Percentiles rank a stretch among this genome's conserved stretches.
Evolutionary conservation across 92 coral and sea anemone species (phyloP).

Genomic region (Heliopora coerulea): DNA sequence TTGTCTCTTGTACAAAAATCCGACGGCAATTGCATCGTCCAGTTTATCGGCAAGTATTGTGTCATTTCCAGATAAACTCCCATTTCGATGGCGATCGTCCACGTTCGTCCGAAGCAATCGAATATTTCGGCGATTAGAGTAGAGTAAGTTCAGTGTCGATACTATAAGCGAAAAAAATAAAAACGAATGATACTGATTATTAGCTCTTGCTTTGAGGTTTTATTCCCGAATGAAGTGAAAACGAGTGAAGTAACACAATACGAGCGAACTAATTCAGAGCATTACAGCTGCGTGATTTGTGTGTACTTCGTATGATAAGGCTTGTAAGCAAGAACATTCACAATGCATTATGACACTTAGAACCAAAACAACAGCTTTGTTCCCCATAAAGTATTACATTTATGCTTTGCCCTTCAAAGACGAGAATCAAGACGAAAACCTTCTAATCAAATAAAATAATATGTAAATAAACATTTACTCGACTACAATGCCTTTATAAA

Average conservation of each 20-base stretch:
- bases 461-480: constrained; percentile 45
- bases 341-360: constrained; percentile 4
- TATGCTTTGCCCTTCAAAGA: neutral
- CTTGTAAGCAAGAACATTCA: constrained; percentile 1
- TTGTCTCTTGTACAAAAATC: constrained; percentile 14
- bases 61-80: constrained; percentile 48
- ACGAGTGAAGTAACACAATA: constrained; percentile 34
- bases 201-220: constrained; percentile 27
- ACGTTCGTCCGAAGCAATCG: constrained; percentile 51
- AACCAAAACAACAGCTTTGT: constrained; percentile 25
- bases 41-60: constrained; percentile 63
- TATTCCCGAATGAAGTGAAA: constrained; percentile 31
- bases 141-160: constrained; percentile 68
- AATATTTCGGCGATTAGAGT: constrained; percentile 83
- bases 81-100: neutral
- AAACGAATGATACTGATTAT: constrained; percentile 11
- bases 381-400: neutral
- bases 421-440: neutral
- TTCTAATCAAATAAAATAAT: constrained; percentile 43
- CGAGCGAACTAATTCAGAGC: neutral
- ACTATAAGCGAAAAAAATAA: constrained; percentile 43
- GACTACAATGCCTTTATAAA: constrained; percentile 42
- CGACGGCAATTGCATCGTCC: constrained; percentile 75
- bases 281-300: constrained; percentile 22
- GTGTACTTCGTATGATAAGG: constrained; percentile 8